phyloP scores from a whole-genome alignment of 2,113 vertebrate species.

The Nibea coibor region DNA sequence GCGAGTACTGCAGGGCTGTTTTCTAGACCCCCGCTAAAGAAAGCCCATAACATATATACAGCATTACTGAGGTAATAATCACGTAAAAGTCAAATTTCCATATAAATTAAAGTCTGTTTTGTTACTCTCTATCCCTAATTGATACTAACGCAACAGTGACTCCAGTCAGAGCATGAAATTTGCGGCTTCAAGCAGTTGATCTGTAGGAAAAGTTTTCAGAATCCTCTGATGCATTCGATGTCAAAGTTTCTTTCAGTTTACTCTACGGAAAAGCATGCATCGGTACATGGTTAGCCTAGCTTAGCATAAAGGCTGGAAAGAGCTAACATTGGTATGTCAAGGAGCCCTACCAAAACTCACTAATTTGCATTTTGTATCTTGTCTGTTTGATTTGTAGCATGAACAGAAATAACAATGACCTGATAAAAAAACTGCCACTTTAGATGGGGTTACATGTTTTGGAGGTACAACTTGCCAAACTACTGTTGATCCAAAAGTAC shows the following conservation, averaged over 20 bases:
- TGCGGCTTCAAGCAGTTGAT: not conserved
- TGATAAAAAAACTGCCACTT: too few species aligned
- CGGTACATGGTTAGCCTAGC: not conserved
- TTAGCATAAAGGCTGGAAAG: not conserved
- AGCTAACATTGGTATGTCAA: not conserved
- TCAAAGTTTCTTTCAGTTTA: not conserved
- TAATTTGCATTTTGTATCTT: too few species aligned
- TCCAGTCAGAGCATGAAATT: not conserved
- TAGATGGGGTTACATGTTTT: too few species aligned
- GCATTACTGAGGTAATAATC: not conserved
- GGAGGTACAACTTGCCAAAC: too few species aligned
- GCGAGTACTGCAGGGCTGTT: conserved; percentile 28
- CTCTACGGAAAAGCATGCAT: not conserved
- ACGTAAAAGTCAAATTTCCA: not conserved
- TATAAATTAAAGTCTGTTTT: not conserved
- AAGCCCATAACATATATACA: not conserved
- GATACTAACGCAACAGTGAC: not conserved
- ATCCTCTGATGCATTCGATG: not conserved
- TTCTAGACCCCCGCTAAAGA: conserved; percentile 8
- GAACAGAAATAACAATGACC: too few species aligned
- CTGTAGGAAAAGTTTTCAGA: not conserved
- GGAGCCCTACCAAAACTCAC: not conserved
- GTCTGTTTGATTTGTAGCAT: too few species aligned
- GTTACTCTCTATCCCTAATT: conserved; percentile 1
- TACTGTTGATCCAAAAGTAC: too few species aligned